Evolutionary conservation across 2,888 invertebrate species (phyloP).

Genomic region (Troilus luridus): DNA sequence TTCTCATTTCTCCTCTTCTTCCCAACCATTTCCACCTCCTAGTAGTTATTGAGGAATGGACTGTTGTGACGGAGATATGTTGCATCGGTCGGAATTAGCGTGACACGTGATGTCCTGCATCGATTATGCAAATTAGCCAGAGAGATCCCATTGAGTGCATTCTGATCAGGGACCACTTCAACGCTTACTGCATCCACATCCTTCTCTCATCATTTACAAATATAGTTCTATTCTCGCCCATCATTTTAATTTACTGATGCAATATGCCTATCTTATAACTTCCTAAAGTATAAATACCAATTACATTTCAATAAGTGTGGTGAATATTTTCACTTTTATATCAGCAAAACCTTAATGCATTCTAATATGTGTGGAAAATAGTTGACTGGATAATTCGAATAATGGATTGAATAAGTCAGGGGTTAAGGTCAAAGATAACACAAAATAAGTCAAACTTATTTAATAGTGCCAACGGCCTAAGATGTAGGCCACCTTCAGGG

Average conservation of each 20-base stretch:
- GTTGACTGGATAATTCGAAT: no score
- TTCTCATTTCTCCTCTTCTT: background rate
- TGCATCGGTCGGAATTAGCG: background rate
- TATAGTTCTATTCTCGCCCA: background rate
- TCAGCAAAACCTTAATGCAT: no score
- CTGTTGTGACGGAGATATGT: background rate
- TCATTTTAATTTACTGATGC: background rate
- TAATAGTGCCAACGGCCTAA: no score
- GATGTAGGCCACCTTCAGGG: no score
- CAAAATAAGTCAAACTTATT: no score
- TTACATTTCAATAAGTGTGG: no score
- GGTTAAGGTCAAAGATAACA: no score
- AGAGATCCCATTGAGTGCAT: background rate
- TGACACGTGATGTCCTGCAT: conserved; percentile 15
- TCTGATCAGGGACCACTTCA: background rate
- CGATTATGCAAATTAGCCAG: background rate
- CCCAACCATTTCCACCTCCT: no score
- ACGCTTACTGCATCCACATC: background rate
- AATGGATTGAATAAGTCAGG: no score
- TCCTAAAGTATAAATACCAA: background rate
- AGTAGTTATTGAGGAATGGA: background rate
- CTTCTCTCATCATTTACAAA: background rate
- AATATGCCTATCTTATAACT: background rate
- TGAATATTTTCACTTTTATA: no score
- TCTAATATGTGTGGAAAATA: no score